A percentile compares a stretch with the other conserved stretches of the same genome.
Conservation (phyloP, 2,113 vertebrate species). For the Redunca redunca region DNA sequence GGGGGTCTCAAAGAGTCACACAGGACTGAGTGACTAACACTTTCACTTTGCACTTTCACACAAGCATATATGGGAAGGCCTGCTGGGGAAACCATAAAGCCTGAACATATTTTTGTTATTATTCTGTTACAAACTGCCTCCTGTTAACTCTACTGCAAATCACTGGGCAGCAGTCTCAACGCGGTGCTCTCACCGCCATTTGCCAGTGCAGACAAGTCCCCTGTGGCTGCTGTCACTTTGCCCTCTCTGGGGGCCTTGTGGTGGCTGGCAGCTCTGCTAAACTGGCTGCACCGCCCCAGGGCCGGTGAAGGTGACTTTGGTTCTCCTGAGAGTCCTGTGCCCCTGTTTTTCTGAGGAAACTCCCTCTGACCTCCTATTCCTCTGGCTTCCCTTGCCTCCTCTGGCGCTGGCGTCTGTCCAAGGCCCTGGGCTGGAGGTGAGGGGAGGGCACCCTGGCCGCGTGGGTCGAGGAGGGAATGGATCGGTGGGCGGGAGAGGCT, state of each 20-base stretch:
- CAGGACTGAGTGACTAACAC: background rate
- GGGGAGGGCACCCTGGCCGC: background rate
- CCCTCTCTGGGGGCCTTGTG: background rate
- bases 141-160: background rate
- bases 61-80: background rate
- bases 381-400: background rate
- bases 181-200: background rate
- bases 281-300: background rate
- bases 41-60: background rate
- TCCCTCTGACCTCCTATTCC: background rate
- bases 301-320: background rate
- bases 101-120: background rate
- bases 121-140: background rate
- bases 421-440: background rate
- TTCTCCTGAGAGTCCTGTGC: background rate
- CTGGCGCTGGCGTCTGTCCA: background rate
- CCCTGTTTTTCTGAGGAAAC: slow-evolving; percentile 52
- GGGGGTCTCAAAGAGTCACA: background rate
- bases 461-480: background rate
- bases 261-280: background rate
- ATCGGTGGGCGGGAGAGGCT: background rate
- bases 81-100: background rate
- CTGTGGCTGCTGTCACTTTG: background rate
- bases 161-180: background rate
- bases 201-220: background rate